These are phyloP conservation scores for Myrmecophaga tridactyla DNA, from an alignment of 2,113 vertebrate genomes.

Conservation along the genomic window DNA sequence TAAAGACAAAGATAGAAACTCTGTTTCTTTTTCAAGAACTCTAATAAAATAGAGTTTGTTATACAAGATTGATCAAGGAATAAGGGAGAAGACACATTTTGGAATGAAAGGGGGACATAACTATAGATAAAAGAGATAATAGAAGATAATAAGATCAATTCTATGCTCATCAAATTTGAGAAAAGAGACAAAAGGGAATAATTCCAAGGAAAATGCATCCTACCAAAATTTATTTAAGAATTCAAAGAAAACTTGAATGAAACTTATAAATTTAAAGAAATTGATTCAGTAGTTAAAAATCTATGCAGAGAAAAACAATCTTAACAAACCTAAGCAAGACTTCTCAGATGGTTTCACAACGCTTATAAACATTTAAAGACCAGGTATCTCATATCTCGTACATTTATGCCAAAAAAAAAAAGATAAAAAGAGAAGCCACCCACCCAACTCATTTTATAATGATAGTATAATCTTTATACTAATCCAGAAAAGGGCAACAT, in stretches of 20 bases:
- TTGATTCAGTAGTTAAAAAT: neutral
- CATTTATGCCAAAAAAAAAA: conserved; percentile 26
- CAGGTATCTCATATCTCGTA: neutral
- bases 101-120: neutral
- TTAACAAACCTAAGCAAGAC: neutral
- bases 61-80: neutral
- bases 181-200: neutral
- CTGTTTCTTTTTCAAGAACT: neutral
- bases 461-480: neutral
- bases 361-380: neutral
- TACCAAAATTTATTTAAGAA: neutral
- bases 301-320: neutral
- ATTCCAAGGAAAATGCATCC: neutral
- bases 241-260: neutral
- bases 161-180: neutral
- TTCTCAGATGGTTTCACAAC: neutral
- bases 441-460: conserved; percentile 1
- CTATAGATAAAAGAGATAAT: neutral
- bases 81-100: neutral
- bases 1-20: neutral
- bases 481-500: neutral
- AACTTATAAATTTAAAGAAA: conserved; percentile 11
- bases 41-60: neutral
- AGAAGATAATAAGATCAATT: neutral
- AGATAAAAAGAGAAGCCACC: neutral